Conservation (phyloP, 2,113 vertebrate species). For the Nanger granti region DNA sequence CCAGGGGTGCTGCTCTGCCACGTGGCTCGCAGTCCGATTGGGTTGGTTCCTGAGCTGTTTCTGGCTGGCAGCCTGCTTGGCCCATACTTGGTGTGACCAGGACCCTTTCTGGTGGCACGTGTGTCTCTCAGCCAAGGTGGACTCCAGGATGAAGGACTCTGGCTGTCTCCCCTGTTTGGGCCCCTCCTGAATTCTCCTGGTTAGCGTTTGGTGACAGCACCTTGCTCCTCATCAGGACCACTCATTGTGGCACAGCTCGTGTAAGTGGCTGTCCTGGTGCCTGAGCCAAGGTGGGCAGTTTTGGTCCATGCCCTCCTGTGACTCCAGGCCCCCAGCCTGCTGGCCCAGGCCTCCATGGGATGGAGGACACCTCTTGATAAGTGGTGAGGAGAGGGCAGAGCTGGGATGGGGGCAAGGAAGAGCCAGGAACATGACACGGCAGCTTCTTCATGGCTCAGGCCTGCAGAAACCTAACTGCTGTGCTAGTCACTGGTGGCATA, state of each 20-base stretch:
- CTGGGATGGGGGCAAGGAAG: not conserved
- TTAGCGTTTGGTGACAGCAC: not conserved
- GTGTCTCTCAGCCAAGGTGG: not conserved
- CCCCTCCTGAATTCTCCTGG: not conserved
- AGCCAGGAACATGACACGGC: not conserved
- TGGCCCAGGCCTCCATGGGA: not conserved
- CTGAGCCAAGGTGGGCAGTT: not conserved
- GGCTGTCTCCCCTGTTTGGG: not conserved
- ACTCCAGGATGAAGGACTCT: not conserved
- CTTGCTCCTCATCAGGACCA: not conserved
- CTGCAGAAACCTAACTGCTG: not conserved
- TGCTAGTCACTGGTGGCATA: not conserved
- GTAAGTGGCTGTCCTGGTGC: not conserved
- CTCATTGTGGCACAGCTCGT: not conserved
- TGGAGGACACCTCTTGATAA: not conserved
- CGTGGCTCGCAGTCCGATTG: rapidly evolving
- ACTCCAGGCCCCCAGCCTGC: not conserved
- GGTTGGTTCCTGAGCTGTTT: not conserved
- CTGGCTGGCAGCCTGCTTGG: not conserved
- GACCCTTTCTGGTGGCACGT: not conserved
- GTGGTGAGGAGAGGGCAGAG: not conserved
- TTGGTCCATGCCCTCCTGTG: not conserved
- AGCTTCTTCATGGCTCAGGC: not conserved
- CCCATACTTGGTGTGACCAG: not conserved
- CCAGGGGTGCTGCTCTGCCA: not conserved